A percentile compares a stretch with the other conserved stretches of the same genome.
Evolutionary conservation across 2,797 vertebrate species (phyloP).

Genomic region (Mastacembelus armatus): DNA sequence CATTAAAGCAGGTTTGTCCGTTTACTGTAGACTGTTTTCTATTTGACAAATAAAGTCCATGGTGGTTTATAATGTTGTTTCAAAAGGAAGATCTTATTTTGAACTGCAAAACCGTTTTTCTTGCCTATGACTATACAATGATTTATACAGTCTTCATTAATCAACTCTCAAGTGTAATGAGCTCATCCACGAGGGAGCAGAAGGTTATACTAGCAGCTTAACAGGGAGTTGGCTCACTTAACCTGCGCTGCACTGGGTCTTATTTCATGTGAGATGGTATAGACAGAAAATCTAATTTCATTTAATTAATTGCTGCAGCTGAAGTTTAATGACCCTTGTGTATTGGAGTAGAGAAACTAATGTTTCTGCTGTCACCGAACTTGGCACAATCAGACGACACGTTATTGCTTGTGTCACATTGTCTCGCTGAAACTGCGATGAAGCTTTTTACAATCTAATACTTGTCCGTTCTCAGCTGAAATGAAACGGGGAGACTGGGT

Average conservation of each 20-base stretch:
- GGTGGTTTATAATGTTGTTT: conserved; percentile 19
- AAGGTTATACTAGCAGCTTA: conserved; percentile 59
- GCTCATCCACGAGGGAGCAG: conserved; percentile 53
- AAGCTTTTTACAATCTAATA: conserved; percentile 24
- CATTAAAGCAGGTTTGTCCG: conserved; percentile 26
- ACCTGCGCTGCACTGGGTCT: conserved; percentile 29
- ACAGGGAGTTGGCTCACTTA: conserved; percentile 51
- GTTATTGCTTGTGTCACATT: conserved; percentile 1
- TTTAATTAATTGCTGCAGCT: conserved; percentile 45
- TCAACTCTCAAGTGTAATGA: conserved; percentile 59
- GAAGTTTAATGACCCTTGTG: conserved; percentile 47
- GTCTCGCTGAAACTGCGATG: conserved; percentile 33
- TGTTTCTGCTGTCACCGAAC: background rate
- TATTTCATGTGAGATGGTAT: conserved; percentile 47
- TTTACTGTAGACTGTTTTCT: conserved; percentile 11
- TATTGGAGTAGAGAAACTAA: conserved; percentile 19
- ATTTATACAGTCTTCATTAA: conserved; percentile 55
- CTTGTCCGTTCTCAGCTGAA: conserved; percentile 28
- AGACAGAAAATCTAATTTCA: conserved; percentile 52
- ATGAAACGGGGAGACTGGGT: conserved; percentile 35
- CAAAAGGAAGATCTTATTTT: conserved; percentile 15
- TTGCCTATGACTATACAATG: conserved; percentile 36
- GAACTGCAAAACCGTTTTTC: conserved; percentile 23
- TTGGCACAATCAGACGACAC: conserved; percentile 5
- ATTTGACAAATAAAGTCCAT: conserved; percentile 14